Percentiles rank a stretch among this genome's conserved stretches.
Evolutionary conservation across 1,140 invertebrate species (phyloP).

Genomic region (Drosophila chauvacae): DNA sequence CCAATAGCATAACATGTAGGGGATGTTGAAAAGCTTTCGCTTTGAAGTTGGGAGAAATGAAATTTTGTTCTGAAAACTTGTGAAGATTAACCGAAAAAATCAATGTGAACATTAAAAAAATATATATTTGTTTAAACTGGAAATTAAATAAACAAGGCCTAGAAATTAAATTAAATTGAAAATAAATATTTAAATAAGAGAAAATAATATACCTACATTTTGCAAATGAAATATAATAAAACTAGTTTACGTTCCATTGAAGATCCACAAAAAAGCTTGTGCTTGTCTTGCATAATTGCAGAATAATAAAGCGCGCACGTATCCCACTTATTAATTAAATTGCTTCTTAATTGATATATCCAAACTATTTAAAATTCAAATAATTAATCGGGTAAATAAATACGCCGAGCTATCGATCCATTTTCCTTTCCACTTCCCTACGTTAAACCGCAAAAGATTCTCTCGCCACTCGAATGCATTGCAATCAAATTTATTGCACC

Average conservation of each 20-base stretch:
- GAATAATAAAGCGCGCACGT: conserved; percentile 6
- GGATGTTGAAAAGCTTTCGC: neutral
- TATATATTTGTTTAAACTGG: too few relatives aligned
- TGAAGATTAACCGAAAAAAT: neutral
- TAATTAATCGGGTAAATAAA: conserved; percentile 37
- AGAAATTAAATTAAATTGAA: neutral
- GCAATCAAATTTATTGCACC: conserved; percentile 70
- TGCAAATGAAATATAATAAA: neutral
- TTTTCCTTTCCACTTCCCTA: neutral
- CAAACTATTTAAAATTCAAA: conserved; percentile 37
- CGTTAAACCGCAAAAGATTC: conserved; percentile 37
- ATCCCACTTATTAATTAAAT: conserved; percentile 19
- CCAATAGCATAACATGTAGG: conserved; percentile 29
- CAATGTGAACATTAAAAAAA: too few relatives aligned
- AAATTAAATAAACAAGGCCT: neutral
- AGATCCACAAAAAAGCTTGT: neutral
- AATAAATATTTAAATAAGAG: neutral
- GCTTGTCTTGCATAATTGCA: conserved; percentile 4
- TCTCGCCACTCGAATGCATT: conserved; percentile 52
- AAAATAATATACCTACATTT: neutral
- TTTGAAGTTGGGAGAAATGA: neutral
- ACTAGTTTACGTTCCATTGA: neutral
- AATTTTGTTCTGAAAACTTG: neutral
- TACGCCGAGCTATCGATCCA: conserved; percentile 23
- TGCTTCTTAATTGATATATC: conserved; percentile 38